Conservation (phyloP, 2,113 vertebrate species). For the Periophthalmodon schlosseri region DNA sequence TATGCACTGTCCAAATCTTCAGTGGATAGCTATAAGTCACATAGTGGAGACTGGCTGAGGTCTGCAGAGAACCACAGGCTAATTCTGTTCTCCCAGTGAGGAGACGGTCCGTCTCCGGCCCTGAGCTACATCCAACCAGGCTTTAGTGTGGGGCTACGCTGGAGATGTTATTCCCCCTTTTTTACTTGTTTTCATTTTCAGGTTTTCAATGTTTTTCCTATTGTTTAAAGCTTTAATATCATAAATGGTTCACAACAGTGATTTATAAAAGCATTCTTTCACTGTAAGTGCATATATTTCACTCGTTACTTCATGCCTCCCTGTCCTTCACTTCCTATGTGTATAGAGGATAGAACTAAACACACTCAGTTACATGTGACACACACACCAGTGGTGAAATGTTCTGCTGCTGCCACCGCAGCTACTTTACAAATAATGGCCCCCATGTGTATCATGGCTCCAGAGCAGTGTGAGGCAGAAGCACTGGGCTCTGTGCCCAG, state of each 20-base stretch:
- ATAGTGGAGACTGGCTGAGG: slow-evolving; percentile 72
- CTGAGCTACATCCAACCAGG: slow-evolving; percentile 69
- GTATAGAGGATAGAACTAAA: slow-evolving; percentile 71
- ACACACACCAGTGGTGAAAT: slow-evolving; percentile 62
- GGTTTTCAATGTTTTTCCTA: slow-evolving; percentile 13
- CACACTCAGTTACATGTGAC: slow-evolving; percentile 43
- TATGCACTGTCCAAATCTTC: slow-evolving; percentile 57
- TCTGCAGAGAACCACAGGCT: slow-evolving; percentile 71
- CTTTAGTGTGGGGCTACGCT: slow-evolving; percentile 54
- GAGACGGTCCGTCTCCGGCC: slow-evolving; percentile 75
- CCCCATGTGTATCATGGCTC: slow-evolving; percentile 75
- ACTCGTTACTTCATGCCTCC: slow-evolving; percentile 63
- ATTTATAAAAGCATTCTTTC: slow-evolving; percentile 49
- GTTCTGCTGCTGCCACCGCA: slow-evolving; percentile 73
- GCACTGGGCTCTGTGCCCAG: slow-evolving; percentile 77
- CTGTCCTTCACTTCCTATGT: slow-evolving; percentile 51
- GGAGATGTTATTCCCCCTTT: slow-evolving; percentile 59
- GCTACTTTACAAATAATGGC: slow-evolving; percentile 80
- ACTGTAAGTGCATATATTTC: slow-evolving; percentile 58
- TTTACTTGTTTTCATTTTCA: slow-evolving; percentile 25
- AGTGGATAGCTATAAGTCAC: slow-evolving; percentile 72
- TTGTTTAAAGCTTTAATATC: slow-evolving; percentile 28
- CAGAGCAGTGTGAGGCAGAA: slow-evolving; percentile 69
- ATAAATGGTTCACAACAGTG: slow-evolving; percentile 22
- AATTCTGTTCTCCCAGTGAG: slow-evolving; percentile 65